Evolutionary conservation across 2,888 invertebrate genomes (phyloP), one percentile per base, ranked within the genome.

Genomic region (Halictus ligatus): DNA sequence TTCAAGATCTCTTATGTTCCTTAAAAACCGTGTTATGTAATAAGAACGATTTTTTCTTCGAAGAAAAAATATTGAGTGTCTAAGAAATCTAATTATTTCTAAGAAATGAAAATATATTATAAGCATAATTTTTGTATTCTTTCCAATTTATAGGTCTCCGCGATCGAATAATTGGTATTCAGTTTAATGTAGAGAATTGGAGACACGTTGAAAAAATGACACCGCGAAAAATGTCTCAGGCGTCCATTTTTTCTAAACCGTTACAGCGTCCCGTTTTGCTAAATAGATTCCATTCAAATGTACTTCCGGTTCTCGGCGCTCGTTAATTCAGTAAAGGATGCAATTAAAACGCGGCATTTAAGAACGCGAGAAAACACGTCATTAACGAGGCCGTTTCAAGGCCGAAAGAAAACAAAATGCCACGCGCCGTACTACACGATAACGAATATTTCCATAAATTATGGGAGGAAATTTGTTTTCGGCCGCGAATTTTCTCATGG

Each of bases 381-480:
- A 12, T 43, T 35, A 72, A 72, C 21, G 58, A 58, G 43, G n/a
- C 40, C n/a, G n/a, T 58, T 48, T 72, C 3, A 71, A 64, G 48
- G 13, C 46, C 10, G 67, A 67, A 21, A 72, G 40, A 15, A 48
- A 80, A 73, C 15, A 67, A 67, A 67, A 25, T n/a, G 21, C 21
- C 29, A 7, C 54, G 10, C 13, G 25, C 13, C 64, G 13, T 7
- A 48, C 7, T 3, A 35, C 21, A 1, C 69, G 84, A 80, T 85
- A 85, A 69, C 29, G 75, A 58, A 64, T 60, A 71, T 54, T 74
- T 84, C 54, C 85, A 85, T 84, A 80, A 84, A 84, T 80, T 74
- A 25, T 43, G 29, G n/a, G 48, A 50, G 64, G 69, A 80, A 77
- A 84, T 85, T 80, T 50, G 15, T 72, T 72, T 72, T 58, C 48